Base-by-base conservation (phyloP, 2,888 invertebrate genomes). In the Drosophila infuscata region DNA sequence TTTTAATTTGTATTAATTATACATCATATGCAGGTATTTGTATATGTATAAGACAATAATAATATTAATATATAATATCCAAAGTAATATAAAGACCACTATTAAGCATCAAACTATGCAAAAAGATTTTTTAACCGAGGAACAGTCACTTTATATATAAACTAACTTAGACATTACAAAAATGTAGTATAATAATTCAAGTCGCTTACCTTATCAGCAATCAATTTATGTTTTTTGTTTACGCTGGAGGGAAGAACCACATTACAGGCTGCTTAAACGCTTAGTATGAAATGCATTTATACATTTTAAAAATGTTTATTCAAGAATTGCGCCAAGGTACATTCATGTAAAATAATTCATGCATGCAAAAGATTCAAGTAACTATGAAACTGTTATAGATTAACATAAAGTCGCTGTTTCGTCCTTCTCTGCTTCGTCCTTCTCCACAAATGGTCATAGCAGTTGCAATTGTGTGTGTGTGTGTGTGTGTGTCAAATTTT, bases 401-500 rank as follows among this genome's bases (percentile, higher is more conserved):
- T 65, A 46, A 30, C 33, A 49, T 41, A 17, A 29, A 33, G 17
- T 6, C 38, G n/a, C 41, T 36, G 57, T 11, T 11, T 7, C 12
- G 11, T 38, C 20, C 32, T 36, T 35, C 35, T 35, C 7, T 15
- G 25, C 2, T 11, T 5, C 9, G 11, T 38, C 20, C 32, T 36
- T 35, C 38, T 35, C 7, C n/a, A 1, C 30, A 20, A 32, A 48
- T 30, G 11, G 41, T 3, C 43, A 20, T 46, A 58, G 51, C 53
- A 49, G 33, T 41, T 59, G 58, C 46, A 36, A 25, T n/a, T 52
- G 29, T 56, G 32, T 51, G 25, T 53, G 35, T 52, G 36, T 35
- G 36, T 41, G 51, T 58, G 35, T 52, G 36, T 35, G 36, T 41
- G 51, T 58, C 64, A 54, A 43, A 57, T 72, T 30, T 69, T 51